These are phyloP conservation scores for Phyllotis vaccarum DNA, from an alignment of 2,797 vertebrate genomes.

Conservation along the genomic window DNA sequence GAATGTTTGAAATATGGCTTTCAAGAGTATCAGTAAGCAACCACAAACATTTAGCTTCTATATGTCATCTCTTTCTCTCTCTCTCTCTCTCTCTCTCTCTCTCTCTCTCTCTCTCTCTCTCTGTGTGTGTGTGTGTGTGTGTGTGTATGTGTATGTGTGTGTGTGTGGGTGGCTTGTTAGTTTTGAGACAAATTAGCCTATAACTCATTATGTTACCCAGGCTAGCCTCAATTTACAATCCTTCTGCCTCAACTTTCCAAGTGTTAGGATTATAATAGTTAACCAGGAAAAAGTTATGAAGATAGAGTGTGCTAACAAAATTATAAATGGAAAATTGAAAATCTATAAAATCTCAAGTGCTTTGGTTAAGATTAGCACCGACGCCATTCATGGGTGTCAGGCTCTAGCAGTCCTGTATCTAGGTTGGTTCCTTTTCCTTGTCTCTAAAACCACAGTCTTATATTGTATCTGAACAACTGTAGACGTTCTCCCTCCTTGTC, in stretches of 20 bases:
- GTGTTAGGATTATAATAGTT: neutral
- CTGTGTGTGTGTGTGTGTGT: neutral
- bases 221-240: neutral
- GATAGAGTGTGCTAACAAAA: neutral
- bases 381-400: neutral
- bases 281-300: neutral
- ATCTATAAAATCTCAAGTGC: neutral
- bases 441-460: neutral
- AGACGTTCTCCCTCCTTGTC: neutral
- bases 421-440: neutral
- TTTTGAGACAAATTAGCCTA: neutral
- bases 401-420: neutral
- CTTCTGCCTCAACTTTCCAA: neutral
- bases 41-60: slow-evolving; percentile 24
- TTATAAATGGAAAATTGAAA: neutral
- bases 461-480: neutral
- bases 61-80: neutral
- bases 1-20: neutral
- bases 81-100: neutral
- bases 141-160: neutral
- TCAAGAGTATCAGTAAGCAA: neutral
- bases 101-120: neutral
- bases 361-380: neutral
- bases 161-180: neutral
- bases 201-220: neutral